Base-by-base conservation (phyloP, 2,888 invertebrate genomes). In the Machimus atricapillus region DNA sequence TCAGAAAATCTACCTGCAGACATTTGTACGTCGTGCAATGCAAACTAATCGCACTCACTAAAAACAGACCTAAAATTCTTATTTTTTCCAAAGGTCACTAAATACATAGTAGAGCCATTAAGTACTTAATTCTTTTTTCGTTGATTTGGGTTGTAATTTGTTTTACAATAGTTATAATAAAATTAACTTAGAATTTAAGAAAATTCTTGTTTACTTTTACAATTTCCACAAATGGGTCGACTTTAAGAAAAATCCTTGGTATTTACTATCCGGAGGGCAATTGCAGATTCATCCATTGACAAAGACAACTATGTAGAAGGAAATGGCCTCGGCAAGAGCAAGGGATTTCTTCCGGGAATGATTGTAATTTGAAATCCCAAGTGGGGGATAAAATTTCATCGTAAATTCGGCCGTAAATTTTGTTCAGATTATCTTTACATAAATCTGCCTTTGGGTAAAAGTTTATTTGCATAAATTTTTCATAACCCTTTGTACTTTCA, bases 351-450 rank as follows among this genome's bases (percentile, higher is more conserved):
- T 43, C 37, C 12, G 66, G 37, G 58, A n/a, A 37, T 66, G 37
- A 66, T 83, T 66, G 83, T 83, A 73, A 73, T 73, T 19, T 40
- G 19, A 66, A 83, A 83, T 66, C 83, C 66, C 66, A 58, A 83
- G 27, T 23, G 4, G n/a, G 40, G 83, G 19, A 40, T 66, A 58
- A 66, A 66, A 37, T 52, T 16, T 83, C 73, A 73, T 27, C 14
- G 40, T 37, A 83, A 66, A 66, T 66, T 83, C 27, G 83, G 73
- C 40, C 83, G 73, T 83, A 83, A 83, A 73, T 83, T 83, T 73
- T 66, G 23, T 83, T 23, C 73, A 27, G 83, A 34, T 83, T 83
- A 73, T 43, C 40, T 27, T n/a, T 73, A 66, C 83, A n/a, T 23
- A 23, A 9, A 73, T 19, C 40, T 40, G 73, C 73, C 83, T 73